A percentile compares a stretch with the other conserved stretches of the same genome.
Evolutionary conservation across 2,797 vertebrate genomes (phyloP).

Genomic region (Pelodytes ibericus): DNA sequence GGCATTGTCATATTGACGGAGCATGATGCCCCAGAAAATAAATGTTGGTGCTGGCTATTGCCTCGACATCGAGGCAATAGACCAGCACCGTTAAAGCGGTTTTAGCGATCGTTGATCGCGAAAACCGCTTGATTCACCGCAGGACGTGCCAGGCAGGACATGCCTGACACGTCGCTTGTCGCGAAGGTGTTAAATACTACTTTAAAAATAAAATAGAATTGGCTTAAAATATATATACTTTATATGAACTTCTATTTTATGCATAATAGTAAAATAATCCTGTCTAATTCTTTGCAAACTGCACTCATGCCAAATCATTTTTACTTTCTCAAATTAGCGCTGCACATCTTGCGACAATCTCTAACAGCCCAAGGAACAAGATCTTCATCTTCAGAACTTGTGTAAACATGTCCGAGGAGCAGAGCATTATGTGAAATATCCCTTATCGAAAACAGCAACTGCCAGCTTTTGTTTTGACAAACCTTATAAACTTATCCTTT

Average conservation of each 20-base stretch:
- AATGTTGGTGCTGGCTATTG: too few species aligned
- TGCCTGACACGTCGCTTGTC: too few species aligned
- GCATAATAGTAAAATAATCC: not conserved
- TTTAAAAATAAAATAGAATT: too few species aligned
- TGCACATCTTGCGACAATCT: constrained; percentile 44
- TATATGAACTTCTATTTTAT: not conserved
- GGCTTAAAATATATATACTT: not conserved
- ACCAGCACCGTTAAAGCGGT: too few species aligned
- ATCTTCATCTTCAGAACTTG: constrained; percentile 55
- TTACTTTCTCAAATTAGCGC: constrained; percentile 31
- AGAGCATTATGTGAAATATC: constrained; percentile 73
- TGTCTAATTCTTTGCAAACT: not conserved
- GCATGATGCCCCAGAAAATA: too few species aligned
- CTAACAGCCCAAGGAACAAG: constrained; percentile 50
- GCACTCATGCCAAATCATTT: not conserved
- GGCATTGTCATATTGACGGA: too few species aligned
- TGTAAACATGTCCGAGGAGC: constrained; percentile 61
- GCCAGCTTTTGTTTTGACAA: constrained; percentile 79
- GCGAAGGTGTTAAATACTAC: too few species aligned
- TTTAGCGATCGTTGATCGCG: too few species aligned
- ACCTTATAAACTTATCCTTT: constrained; percentile 79
- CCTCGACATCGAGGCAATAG: too few species aligned
- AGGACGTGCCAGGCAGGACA: not conserved
- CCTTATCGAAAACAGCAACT: constrained; percentile 79
- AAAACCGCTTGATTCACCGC: too few species aligned